Percentiles rank a stretch among this genome's conserved stretches.
phyloP scores from a whole-genome alignment of 1,140 invertebrate genomes.

The Hyphantria cunea region DNA sequence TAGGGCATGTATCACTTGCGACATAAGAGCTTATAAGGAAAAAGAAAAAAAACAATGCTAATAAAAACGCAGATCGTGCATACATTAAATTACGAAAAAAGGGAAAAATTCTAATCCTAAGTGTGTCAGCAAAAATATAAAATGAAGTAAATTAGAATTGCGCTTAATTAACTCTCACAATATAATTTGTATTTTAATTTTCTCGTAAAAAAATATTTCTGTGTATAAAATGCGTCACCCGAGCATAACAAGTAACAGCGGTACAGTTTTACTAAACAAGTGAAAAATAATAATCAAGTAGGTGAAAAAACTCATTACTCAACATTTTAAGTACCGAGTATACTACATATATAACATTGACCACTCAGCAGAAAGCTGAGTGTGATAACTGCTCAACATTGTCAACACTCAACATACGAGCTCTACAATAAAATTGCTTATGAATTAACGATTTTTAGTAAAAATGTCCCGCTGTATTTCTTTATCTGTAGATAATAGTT shows the following conservation, averaged over 20 bases:
- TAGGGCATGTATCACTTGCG: constrained; percentile 57
- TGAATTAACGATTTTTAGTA: constrained; percentile 41
- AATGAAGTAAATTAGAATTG: constrained; percentile 79
- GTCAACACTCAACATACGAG: constrained; percentile 19
- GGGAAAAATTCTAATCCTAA: constrained; percentile 70
- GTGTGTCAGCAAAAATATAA: constrained; percentile 81
- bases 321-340: constrained; percentile 14
- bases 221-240: constrained; percentile 78
- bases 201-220: constrained; percentile 79
- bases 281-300: constrained; percentile 17
- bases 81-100: constrained; percentile 77
- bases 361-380: not conserved
- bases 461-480: constrained; percentile 51
- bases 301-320: constrained; percentile 21
- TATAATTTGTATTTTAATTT: constrained; percentile 69
- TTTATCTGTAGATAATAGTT: constrained; percentile 77
- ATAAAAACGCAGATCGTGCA: constrained; percentile 80
- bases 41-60: constrained; percentile 64
- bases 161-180: constrained; percentile 79
- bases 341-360: constrained; percentile 10
- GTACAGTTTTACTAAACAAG: constrained; percentile 52
- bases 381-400: constrained; percentile 2
- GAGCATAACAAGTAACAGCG: constrained; percentile 69
- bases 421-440: constrained; percentile 22
- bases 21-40: constrained; percentile 46